Evolutionary conservation across 2,113 vertebrate species (phyloP).

Genomic region (Pristiophorus japonicus): DNA sequence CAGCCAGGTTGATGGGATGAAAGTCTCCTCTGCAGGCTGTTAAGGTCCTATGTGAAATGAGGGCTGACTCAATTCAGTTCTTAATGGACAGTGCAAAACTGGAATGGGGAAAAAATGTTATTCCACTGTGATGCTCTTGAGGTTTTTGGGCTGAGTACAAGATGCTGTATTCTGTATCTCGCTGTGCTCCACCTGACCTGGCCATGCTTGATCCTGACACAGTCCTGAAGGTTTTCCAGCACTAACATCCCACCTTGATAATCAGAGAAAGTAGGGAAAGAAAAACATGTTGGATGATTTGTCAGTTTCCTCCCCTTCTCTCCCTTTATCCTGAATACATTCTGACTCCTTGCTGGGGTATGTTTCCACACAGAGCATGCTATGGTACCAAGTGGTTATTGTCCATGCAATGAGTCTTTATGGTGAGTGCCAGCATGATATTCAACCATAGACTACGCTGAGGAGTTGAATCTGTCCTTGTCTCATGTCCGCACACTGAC

Average conservation of each 20-base stretch:
- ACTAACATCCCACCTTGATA: neutral
- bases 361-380: neutral
- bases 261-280: neutral
- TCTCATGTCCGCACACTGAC: neutral
- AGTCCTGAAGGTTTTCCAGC: neutral
- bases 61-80: neutral
- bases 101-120: neutral
- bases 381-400: neutral
- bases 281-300: too few relatives aligned
- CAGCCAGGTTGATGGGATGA: too few relatives aligned
- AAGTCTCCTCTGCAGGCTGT: neutral
- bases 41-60: neutral
- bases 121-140: too few relatives aligned
- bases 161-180: neutral
- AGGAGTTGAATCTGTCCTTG: neutral
- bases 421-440: neutral
- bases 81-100: neutral
- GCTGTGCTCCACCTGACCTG: neutral
- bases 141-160: neutral
- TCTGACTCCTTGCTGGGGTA: too few relatives aligned
- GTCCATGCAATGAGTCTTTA: neutral
- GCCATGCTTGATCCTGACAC: neutral
- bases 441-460: neutral
- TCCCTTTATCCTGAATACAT: too few relatives aligned
- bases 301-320: too few relatives aligned